Evolutionary conservation across 2,888 invertebrate genomes (phyloP), one percentile per base, ranked within the genome.

Genomic region (Epinotia nisella): DNA sequence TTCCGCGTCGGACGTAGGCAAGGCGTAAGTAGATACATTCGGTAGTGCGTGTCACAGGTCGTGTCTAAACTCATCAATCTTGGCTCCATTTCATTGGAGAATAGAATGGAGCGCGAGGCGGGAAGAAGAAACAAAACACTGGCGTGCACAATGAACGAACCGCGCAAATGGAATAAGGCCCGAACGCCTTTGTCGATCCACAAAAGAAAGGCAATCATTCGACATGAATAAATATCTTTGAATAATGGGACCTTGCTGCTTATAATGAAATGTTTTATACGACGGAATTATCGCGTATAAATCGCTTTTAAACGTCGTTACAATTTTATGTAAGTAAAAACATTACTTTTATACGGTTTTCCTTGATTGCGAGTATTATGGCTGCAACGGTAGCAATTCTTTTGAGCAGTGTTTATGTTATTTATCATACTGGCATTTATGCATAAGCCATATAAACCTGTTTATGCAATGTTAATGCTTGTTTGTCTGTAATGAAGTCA

Each of bases 181-280:
- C 85, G 85, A 86, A 86, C 85, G 85, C 89, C 88, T 90, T 93
- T 93, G 93, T 93, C 87, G 87, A 87, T 86, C 80, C 88, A 93
- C 93, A 93, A 93, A 93, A 89, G 92, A 92, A 92, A 93, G 90
- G 93, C 90, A 91, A 93, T 93, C 92, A 91, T 91, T 93, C 91
- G 92, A 92, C 93, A 91, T 92, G 92, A 93, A 93, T 93, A 92
- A 92, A 92, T 91, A 92, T 93, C 90, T 92, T 91, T 91, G 92
- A 93, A 90, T 93, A 93, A 93, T 93, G 88, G 88, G 80, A 83
- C 85, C 83, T 81, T 86, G 84, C 85, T 87, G 90, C 89, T 84
- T 88, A 86, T 90, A 93, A 90, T 92, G 90, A 91, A 93, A 93
- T 91, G 90, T 92, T 92, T 92, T 90, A 91, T 90, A 91, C 91